Percentiles rank a stretch among this genome's conserved stretches.
Conservation (phyloP, 92 coral and sea anemone species). For the Epizoanthus stellaris region DNA sequence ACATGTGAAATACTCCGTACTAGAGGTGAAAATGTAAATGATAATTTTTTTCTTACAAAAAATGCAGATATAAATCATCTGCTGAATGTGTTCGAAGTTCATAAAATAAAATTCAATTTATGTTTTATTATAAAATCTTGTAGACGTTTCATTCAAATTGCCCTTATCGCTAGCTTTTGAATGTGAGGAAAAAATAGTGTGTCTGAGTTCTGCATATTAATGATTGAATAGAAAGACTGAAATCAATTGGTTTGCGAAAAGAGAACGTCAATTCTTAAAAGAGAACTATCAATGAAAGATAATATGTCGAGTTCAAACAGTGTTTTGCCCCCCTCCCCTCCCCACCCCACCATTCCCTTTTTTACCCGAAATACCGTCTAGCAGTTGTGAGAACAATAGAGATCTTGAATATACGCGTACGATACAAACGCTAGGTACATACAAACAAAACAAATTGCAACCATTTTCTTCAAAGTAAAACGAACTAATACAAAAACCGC, state of each 20-base stretch:
- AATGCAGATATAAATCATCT: slow-evolving; percentile 1
- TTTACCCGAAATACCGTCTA: slow-evolving; percentile 4
- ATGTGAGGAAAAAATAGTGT: not conserved
- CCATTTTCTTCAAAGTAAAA: slow-evolving; percentile 75
- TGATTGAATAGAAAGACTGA: not conserved
- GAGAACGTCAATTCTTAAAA: too few relatives aligned
- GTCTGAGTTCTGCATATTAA: too few relatives aligned
- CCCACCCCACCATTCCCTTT: not conserved
- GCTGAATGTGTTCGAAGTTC: not conserved
- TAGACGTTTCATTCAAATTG: not conserved
- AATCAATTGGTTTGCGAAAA: not conserved
- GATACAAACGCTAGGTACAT: slow-evolving; percentile 86
- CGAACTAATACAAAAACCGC: slow-evolving; percentile 70
- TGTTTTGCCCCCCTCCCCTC: slow-evolving; percentile 13
- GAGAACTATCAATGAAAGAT: too few relatives aligned
- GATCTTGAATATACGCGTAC: slow-evolving; percentile 94
- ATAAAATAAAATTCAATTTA: not conserved
- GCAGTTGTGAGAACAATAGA: slow-evolving; percentile 81
- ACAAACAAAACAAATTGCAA: slow-evolving; percentile 80
- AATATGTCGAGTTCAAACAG: too few relatives aligned
- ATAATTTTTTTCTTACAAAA: not conserved
- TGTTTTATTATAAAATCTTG: not conserved
- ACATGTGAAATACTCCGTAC: too few relatives aligned
- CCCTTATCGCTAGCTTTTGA: not conserved
- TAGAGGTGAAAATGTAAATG: not conserved